Evolutionary conservation across 2,888 invertebrate species (phyloP).

Genomic region (Sphinx pinastri): DNA sequence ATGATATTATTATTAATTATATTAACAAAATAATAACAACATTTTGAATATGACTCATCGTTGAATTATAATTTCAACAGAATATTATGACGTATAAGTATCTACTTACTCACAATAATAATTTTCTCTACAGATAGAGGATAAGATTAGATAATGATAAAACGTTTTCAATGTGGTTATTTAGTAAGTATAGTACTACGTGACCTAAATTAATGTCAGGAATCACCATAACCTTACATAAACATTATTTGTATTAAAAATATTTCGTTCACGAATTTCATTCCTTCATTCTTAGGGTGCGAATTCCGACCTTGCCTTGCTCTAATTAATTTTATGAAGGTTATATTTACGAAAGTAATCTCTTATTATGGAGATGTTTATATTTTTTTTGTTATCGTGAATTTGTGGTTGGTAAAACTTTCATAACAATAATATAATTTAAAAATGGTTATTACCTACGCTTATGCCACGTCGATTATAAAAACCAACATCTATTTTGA

Average conservation of each 20-base stretch:
- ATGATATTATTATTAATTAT: no score
- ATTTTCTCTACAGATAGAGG: neutral
- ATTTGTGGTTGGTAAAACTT: neutral
- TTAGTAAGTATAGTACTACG: neutral
- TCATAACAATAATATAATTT: no score
- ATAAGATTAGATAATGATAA: constrained; percentile 14
- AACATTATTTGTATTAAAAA: neutral
- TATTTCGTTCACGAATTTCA: neutral
- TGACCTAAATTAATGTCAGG: neutral
- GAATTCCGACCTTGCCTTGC: constrained; percentile 29
- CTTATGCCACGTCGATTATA: no score
- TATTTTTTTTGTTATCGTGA: neutral
- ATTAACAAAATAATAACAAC: no score
- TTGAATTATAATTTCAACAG: neutral
- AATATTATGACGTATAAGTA: neutral
- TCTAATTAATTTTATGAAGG: constrained; percentile 8
- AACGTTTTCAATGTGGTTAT: neutral
- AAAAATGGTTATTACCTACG: no score
- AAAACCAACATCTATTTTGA: no score
- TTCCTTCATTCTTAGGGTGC: constrained; percentile 30
- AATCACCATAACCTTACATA: neutral
- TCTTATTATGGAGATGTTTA: neutral
- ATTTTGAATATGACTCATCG: neutral
- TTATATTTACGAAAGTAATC: neutral
- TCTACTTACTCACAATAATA: neutral